These are phyloP conservation scores for Chroicocephalus ridibundus DNA, from an alignment of 2,113 vertebrate genomes.

Conservation along the genomic window DNA sequence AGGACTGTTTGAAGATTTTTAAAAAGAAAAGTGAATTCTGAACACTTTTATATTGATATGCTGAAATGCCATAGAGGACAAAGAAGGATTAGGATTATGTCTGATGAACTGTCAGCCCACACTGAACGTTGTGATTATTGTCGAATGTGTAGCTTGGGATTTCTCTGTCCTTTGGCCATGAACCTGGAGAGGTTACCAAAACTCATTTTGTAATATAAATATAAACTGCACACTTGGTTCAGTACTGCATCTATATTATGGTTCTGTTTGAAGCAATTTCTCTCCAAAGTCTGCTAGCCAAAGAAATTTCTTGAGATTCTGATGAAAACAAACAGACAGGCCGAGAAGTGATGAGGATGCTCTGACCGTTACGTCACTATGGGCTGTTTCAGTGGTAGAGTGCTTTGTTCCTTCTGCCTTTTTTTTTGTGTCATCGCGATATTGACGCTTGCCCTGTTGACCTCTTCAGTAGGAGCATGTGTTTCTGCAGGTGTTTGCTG, in stretches of 20 bases:
- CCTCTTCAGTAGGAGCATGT: neutral
- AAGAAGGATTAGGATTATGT: constrained; percentile 45
- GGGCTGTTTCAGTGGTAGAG: constrained; percentile 4
- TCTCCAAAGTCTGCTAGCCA: constrained; percentile 96
- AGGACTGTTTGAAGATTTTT: neutral
- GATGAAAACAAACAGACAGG: constrained; percentile 71
- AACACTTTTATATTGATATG: constrained; percentile 35
- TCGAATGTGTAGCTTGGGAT: constrained; percentile 55
- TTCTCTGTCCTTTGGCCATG: constrained; percentile 65
- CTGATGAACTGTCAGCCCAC: constrained; percentile 26
- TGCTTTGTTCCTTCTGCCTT: constrained; percentile 7
- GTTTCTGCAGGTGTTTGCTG: constrained; percentile 5
- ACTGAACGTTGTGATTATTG: constrained; percentile 30
- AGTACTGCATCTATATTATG: constrained; percentile 62
- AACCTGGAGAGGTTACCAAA: constrained; percentile 70
- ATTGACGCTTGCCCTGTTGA: neutral
- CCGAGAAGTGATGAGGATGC: constrained; percentile 1
- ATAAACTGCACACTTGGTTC: constrained; percentile 70
- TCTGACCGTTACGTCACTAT: neutral
- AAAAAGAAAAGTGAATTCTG: neutral
- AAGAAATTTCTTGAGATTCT: constrained; percentile 87
- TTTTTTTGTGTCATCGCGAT: neutral
- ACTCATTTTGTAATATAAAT: constrained; percentile 73
- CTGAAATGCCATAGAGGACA: constrained; percentile 54
- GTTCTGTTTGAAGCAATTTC: constrained; percentile 83